phyloP scores from a whole-genome alignment of 2,113 vertebrate genomes.

The Cynopterus brachyotis region DNA sequence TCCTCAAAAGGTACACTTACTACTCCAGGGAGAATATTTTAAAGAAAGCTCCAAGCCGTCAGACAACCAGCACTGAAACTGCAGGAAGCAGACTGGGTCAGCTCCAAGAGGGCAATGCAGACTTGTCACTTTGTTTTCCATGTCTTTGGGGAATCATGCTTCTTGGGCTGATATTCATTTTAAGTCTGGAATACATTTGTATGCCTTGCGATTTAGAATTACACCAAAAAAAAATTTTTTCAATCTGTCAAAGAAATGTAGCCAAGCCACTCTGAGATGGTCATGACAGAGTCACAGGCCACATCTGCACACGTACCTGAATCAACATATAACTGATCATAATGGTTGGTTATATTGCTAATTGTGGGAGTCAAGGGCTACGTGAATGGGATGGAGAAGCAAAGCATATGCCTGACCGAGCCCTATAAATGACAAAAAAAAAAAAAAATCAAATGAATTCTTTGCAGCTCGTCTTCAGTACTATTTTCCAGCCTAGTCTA shows the following conservation, averaged over 20 bases:
- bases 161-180: neutral
- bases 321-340: neutral
- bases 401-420: neutral
- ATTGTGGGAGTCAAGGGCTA: neutral
- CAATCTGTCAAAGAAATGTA: neutral
- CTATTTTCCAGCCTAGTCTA: neutral
- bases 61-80: neutral
- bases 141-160: neutral
- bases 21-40: neutral
- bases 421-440: neutral
- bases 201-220: conserved; percentile 22
- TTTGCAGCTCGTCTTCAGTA: neutral
- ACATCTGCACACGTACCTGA: neutral
- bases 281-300: neutral
- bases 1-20: neutral
- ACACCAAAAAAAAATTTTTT: neutral
- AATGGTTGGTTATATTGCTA: neutral
- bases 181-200: neutral
- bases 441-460: neutral
- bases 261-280: neutral
- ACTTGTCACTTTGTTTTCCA: neutral
- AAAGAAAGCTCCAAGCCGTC: neutral
- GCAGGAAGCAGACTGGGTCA: neutral
- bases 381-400: neutral
- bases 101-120: neutral